phyloP scores from a whole-genome alignment of 2,113 vertebrate genomes.

The Phaethon lepturus region DNA sequence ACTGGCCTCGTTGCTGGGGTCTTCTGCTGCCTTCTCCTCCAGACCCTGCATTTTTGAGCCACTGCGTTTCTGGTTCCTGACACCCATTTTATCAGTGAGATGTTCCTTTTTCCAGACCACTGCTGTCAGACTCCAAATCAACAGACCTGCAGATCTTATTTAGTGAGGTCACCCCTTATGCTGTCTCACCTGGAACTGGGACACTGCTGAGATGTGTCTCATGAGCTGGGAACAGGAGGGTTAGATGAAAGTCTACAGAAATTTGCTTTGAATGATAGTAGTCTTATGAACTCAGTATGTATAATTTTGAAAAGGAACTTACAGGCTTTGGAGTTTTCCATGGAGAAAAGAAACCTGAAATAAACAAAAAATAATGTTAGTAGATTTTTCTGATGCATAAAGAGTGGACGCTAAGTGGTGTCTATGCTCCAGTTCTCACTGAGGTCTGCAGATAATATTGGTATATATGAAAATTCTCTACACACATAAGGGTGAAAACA shows the following conservation, averaged over 20 bases:
- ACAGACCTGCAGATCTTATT: neutral
- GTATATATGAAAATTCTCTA: slow-evolving; percentile 24
- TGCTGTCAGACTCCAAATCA: neutral
- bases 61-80: neutral
- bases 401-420: neutral
- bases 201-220: neutral
- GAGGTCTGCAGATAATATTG: neutral
- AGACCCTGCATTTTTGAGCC: neutral
- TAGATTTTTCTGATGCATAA: slow-evolving; percentile 55
- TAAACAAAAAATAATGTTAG: slow-evolving; percentile 81
- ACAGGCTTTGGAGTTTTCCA: slow-evolving; percentile 99
- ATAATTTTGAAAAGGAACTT: slow-evolving; percentile 79
- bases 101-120: neutral
- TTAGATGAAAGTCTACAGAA: neutral
- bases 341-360: slow-evolving; percentile 98
- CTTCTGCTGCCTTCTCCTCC: neutral
- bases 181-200: neutral
- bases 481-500: slow-evolving; percentile 38
- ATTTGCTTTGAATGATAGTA: neutral
- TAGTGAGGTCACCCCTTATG: neutral
- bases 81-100: neutral
- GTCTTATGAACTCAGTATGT: neutral
- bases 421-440: neutral
- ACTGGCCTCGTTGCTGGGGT: neutral
- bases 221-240: neutral